Evolutionary conservation across 2,113 vertebrate genomes (phyloP).

Genomic region (Sula dactylatra): DNA sequence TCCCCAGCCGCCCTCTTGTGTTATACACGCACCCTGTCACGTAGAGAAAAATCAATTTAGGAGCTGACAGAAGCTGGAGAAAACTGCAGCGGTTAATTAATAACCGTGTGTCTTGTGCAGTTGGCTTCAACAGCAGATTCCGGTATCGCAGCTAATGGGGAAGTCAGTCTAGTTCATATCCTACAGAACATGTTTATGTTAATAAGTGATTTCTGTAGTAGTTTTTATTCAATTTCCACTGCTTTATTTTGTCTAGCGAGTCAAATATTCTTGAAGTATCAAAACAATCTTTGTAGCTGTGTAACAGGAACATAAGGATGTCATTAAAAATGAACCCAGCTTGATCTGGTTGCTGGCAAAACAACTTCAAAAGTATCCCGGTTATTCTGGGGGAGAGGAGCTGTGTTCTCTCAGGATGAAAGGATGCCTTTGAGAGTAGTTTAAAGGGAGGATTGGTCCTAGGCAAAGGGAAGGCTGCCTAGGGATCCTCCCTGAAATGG

Average conservation of each 20-base stretch:
- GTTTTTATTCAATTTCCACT: neutral
- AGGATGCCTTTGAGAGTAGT: neutral
- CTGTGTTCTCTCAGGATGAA: neutral
- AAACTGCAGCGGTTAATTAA: conserved; percentile 23
- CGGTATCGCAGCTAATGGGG: neutral
- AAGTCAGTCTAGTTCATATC: neutral
- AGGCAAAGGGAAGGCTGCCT: neutral
- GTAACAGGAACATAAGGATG: neutral
- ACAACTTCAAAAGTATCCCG: conserved; percentile 28
- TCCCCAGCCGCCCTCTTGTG: neutral
- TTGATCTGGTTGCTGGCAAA: conserved; percentile 20
- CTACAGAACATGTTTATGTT: neutral
- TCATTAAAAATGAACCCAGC: conserved; percentile 7
- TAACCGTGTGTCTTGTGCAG: neutral
- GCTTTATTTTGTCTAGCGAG: neutral
- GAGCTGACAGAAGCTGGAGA: neutral
- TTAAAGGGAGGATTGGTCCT: neutral
- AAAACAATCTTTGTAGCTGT: conserved; percentile 43
- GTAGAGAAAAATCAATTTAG: neutral
- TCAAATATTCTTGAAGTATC: conserved; percentile 32
- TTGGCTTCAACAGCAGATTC: neutral
- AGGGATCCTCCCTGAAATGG: neutral
- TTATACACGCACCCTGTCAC: neutral
- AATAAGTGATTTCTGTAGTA: neutral
- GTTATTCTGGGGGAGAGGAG: neutral